phyloP scores from a whole-genome alignment of 2,113 vertebrate genomes.

The Melanocharis versteri region DNA sequence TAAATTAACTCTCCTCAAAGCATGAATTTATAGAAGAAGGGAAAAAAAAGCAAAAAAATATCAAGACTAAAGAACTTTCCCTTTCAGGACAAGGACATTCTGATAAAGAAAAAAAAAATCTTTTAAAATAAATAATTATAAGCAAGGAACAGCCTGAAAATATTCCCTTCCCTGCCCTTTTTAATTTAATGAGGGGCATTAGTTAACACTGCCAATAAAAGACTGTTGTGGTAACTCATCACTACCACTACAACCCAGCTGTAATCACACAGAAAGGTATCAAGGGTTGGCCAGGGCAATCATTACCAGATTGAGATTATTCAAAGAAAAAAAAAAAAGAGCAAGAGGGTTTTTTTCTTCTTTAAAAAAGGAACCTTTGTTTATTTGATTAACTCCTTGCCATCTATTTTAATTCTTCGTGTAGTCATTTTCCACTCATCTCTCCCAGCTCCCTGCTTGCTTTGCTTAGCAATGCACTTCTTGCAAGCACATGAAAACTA shows the following conservation, averaged over 20 bases:
- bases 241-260: neutral
- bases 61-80: neutral
- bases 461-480: constrained; percentile 13
- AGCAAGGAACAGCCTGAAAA: neutral
- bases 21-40: neutral
- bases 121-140: constrained; percentile 24
- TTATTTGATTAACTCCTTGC: constrained; percentile 39
- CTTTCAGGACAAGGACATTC: neutral
- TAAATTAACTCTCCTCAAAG: neutral
- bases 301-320: neutral
- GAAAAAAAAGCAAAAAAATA: rapidly evolving
- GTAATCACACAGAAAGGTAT: neutral
- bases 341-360: neutral
- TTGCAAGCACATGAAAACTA: neutral
- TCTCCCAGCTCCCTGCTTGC: neutral
- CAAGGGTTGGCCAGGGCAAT: neutral
- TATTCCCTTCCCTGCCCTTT: neutral
- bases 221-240: neutral
- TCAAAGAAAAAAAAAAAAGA: neutral
- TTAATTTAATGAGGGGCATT: constrained; percentile 20
- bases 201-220: neutral
- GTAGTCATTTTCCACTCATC: neutral
- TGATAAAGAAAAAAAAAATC: neutral
- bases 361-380: neutral
- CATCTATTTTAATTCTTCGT: neutral